Conservation (phyloP, 1,140 invertebrate genomes). For the Scaptomyza montana region DNA sequence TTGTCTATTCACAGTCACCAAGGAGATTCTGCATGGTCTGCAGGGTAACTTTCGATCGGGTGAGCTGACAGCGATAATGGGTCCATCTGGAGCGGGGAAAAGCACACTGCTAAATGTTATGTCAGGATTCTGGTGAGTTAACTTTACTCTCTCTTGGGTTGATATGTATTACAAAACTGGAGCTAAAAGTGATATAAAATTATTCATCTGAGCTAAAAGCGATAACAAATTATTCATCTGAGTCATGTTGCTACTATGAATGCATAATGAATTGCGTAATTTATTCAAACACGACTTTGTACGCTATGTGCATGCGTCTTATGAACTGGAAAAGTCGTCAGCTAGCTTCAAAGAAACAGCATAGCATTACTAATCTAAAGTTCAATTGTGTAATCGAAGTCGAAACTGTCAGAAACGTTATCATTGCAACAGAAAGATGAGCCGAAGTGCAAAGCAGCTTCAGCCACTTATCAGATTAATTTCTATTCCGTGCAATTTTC, state of each 20-base stretch:
- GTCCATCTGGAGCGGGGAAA: slow-evolving; percentile 91
- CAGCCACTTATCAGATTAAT: slow-evolving; percentile 1
- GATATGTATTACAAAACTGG: slow-evolving; percentile 34
- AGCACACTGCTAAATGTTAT: slow-evolving; percentile 89
- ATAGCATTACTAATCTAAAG: neutral
- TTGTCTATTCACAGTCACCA: slow-evolving; percentile 83
- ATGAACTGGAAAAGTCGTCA: slow-evolving; percentile 8
- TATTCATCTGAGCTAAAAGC: slow-evolving; percentile 30
- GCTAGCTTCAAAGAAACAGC: neutral
- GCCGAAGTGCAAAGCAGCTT: slow-evolving; percentile 20
- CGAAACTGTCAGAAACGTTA: slow-evolving; percentile 32
- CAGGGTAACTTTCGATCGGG: slow-evolving; percentile 86
- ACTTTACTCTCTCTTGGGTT: no score
- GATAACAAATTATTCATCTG: slow-evolving; percentile 28
- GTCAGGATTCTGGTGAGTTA: slow-evolving; percentile 85
- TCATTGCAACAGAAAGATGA: slow-evolving; percentile 3
- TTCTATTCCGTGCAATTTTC: neutral
- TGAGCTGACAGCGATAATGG: slow-evolving; percentile 90
- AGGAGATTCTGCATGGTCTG: slow-evolving; percentile 87
- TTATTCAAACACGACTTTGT: slow-evolving; percentile 4
- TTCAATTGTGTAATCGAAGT: slow-evolving; percentile 25
- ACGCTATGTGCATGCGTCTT: neutral
- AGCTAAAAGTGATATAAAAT: slow-evolving; percentile 20
- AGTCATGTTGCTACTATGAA: neutral
- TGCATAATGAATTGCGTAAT: neutral